These are phyloP conservation scores for Caenorhabditis sp. DNA, from an alignment of 2,888 invertebrate genomes.

Conservation along the genomic window DNA sequence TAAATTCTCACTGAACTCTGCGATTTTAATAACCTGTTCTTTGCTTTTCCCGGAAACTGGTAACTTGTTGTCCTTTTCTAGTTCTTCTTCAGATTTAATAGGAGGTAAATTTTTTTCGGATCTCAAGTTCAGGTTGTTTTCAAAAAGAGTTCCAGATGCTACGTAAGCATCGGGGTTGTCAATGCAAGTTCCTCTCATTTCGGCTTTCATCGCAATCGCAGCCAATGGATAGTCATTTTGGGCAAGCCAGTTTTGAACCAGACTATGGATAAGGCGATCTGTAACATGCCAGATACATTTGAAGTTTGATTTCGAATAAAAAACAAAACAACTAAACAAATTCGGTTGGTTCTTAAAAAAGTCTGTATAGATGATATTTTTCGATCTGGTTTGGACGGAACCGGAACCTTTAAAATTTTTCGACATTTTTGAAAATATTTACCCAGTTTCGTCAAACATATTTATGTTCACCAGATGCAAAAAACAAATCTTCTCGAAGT, in stretches of 20 bases:
- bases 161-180: not conserved
- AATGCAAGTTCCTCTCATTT: not conserved
- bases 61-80: not conserved
- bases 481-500: no score
- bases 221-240: not conserved
- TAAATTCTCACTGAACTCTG: not conserved
- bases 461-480: no score
- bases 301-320: no score
- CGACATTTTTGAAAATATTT: no score
- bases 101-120: not conserved
- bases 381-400: no score
- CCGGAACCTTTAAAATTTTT: no score
- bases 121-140: not conserved
- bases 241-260: not conserved
- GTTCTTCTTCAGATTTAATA: not conserved
- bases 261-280: not conserved
- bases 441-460: no score
- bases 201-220: not conserved
- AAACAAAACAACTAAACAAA: no score
- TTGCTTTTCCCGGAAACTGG: not conserved
- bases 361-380: no score
- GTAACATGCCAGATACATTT: no score
- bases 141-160: not conserved
- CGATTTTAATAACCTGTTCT: not conserved
- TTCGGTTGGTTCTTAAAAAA: no score